phyloP scores from a whole-genome alignment of 2,888 invertebrate species.

The Griposia aprilina region DNA sequence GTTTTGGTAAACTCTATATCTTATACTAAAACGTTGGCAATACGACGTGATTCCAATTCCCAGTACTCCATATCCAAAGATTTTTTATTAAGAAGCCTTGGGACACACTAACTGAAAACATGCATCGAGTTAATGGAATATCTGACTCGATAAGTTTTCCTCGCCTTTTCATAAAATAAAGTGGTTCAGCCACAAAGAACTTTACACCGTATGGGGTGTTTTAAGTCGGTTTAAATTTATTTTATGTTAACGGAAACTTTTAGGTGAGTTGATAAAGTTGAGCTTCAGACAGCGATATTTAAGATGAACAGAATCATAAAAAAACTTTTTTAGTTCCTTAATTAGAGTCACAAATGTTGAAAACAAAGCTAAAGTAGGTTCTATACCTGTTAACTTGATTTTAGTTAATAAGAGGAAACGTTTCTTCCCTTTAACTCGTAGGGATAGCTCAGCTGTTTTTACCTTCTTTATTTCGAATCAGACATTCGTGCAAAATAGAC shows the following conservation, averaged over 20 bases:
- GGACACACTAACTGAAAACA: constrained; percentile 41
- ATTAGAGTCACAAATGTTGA: background rate
- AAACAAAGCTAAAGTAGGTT: background rate
- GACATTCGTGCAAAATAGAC: constrained; percentile 1
- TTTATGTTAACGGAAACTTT: background rate
- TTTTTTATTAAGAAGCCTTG: constrained; percentile 42
- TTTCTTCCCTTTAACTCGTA: background rate
- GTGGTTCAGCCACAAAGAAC: constrained; percentile 27
- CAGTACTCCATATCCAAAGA: constrained; percentile 34
- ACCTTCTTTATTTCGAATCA: background rate
- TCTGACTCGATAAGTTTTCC: constrained; percentile 39
- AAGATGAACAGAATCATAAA: too few relatives aligned
- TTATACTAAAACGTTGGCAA: constrained; percentile 35
- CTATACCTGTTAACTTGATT: background rate
- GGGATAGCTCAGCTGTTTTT: background rate
- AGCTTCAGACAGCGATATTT: background rate
- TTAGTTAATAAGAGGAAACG: background rate
- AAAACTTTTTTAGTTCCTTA: background rate
- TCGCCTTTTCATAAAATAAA: constrained; percentile 46
- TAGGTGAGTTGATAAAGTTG: background rate
- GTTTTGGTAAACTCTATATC: constrained; percentile 20
- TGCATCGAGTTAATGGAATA: constrained; percentile 54
- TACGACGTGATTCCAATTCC: constrained; percentile 26
- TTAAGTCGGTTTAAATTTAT: constrained; percentile 10
- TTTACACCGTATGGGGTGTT: constrained; percentile 1